A percentile compares a stretch with the other conserved stretches of the same genome.
Conservation (phyloP, 2,113 vertebrate genomes). For the Podilymbus podiceps region DNA sequence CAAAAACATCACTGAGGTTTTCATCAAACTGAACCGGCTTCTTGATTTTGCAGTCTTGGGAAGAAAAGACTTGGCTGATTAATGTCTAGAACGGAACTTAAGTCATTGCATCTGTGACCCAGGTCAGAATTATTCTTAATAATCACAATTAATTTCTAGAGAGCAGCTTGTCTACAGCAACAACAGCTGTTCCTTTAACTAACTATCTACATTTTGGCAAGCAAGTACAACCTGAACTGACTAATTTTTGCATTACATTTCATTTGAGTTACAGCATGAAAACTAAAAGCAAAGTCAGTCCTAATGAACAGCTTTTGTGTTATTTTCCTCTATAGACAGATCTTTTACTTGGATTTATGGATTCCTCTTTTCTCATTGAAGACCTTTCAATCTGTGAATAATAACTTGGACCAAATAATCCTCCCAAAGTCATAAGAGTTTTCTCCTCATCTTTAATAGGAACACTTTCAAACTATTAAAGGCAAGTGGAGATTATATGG, state of each 20-base stretch:
- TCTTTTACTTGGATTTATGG: not conserved
- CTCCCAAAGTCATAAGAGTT: not conserved
- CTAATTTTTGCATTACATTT: slow-evolving; percentile 32
- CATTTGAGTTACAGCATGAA: slow-evolving; percentile 4
- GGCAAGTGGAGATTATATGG: not conserved
- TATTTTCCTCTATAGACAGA: not conserved
- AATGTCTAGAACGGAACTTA: slow-evolving; percentile 4
- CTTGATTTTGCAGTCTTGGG: not conserved
- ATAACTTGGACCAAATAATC: not conserved
- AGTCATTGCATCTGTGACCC: slow-evolving; percentile 23
- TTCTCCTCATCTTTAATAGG: not conserved
- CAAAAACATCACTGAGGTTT: not conserved
- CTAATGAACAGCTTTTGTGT: not conserved
- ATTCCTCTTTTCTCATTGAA: not conserved
- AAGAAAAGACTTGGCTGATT: slow-evolving; percentile 32
- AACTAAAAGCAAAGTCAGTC: slow-evolving; percentile 2
- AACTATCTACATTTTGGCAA: slow-evolving; percentile 52
- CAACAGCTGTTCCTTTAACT: slow-evolving; percentile 66
- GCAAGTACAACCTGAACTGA: not conserved
- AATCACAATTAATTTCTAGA: slow-evolving; percentile 72
- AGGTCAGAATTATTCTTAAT: slow-evolving; percentile 69
- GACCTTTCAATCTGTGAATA: not conserved
- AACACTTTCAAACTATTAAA: not conserved
- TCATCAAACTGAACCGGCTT: not conserved
- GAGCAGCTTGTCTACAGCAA: slow-evolving; percentile 59